Base-by-base conservation (phyloP, 2,797 vertebrate species). In the Acestrorhynchus altus region DNA sequence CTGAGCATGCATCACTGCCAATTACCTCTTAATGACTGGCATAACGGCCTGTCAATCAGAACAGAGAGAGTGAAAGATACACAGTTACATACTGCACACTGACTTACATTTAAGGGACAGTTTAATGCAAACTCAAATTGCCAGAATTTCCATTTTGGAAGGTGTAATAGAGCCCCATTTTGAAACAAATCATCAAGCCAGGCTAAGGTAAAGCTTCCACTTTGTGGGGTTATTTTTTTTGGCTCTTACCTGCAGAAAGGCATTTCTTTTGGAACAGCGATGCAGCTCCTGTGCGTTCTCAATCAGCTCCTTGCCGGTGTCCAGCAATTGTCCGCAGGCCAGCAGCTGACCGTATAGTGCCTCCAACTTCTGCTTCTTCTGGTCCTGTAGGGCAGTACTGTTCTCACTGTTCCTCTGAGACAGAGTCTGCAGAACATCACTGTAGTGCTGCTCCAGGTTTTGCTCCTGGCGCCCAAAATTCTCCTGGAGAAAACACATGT, bases 401-500 rank as follows among this genome's bases (percentile, higher is more conserved):
- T 94, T 90, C 57, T 96, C 95, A 68, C 96, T 94, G 0, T 95
- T 95, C 8, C 95, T 93, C 84, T 96, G 95, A 18, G 96, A 94
- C 28, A 99, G 86, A 0, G 93, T 94, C 90, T 97, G 96, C 59
- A 99, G 91, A 61, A 98, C 94, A 0, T 97, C 94, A 0, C 95
- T 95, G 84, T 96, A 98, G 86, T 96, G 96, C 59, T 94, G 94
- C 89, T 98, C 97, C n/a, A 98, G 88, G 88, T 96, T 95, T 86
- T 98, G 95, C 87, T 98, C 97, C 76, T 96, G 96, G 46, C 94
- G 95, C 51, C 94, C 95, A 82, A 98, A 98, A 81, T 97, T 98
- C 89, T 99, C 98, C 98, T 99, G 91, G 35, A 35, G 31, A 90
- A 46, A 2, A 20, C 24, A 57, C 39, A 59, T 52, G 13, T n/a